A percentile compares a stretch with the other conserved stretches of the same genome.
Conservation (phyloP, 2,888 invertebrate species). For the Chironomus tentans region DNA sequence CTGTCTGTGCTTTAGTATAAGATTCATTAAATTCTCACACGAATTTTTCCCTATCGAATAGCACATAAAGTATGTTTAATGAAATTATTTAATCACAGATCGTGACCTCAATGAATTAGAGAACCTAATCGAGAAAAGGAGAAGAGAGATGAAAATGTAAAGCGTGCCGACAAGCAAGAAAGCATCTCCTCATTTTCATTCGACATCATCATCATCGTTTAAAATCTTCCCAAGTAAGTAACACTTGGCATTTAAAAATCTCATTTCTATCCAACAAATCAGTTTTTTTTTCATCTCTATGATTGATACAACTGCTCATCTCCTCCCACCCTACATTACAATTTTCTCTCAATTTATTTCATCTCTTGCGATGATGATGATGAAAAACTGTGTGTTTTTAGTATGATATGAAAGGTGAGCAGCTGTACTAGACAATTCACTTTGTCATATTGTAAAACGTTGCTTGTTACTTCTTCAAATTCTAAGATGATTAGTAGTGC, state of each 20-base stretch:
- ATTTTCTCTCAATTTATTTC: neutral
- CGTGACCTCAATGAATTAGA: neutral
- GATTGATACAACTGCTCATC: neutral
- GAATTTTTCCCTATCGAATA: neutral
- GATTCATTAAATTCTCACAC: too few species aligned
- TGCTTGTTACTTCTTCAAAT: too few species aligned
- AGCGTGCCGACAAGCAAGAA: neutral
- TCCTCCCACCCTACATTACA: neutral
- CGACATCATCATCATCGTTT: neutral
- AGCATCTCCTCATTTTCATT: neutral
- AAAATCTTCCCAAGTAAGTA: too few species aligned
- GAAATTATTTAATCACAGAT: neutral
- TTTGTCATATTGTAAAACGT: too few species aligned
- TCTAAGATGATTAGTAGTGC: too few species aligned
- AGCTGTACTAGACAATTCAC: too few species aligned
- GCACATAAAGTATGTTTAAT: neutral
- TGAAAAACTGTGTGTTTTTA: too few species aligned
- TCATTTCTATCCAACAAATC: neutral
- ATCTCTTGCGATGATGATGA: neutral
- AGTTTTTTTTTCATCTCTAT: neutral
- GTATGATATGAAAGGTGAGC: too few species aligned
- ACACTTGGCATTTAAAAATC: neutral
- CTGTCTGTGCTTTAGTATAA: too few species aligned
- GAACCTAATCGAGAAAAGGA: neutral
- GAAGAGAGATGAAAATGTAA: neutral